These are phyloP conservation scores for Saturnia japonica DNA, from an alignment of 2,888 invertebrate species.

Conservation along the genomic window DNA sequence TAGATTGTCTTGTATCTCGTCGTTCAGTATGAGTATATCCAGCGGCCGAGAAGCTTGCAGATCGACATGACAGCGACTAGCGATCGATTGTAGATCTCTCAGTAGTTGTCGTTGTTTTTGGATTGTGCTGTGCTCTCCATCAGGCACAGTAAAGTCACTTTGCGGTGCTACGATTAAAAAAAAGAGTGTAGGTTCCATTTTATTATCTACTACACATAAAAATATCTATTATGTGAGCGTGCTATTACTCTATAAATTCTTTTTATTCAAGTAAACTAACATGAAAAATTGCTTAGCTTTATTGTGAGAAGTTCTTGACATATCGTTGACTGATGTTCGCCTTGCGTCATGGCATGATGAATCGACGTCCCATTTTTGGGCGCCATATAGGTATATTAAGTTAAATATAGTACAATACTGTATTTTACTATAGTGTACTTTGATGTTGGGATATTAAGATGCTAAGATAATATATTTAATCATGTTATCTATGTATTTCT, in stretches of 20 bases:
- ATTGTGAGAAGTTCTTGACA: slow-evolving; percentile 8
- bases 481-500: background rate
- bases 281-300: background rate
- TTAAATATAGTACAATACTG: background rate
- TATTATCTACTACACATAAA: too few species aligned
- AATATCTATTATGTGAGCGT: too few species aligned
- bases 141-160: too few species aligned
- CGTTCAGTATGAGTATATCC: too few species aligned
- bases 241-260: background rate
- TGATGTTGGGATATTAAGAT: background rate
- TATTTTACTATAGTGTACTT: background rate
- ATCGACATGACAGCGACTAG: too few species aligned
- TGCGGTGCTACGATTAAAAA: too few species aligned
- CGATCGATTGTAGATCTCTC: too few species aligned
- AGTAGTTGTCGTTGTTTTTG: too few species aligned
- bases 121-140: too few species aligned
- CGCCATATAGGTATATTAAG: background rate
- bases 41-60: too few species aligned
- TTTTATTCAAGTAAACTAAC: background rate
- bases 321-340: slow-evolving; percentile 10
- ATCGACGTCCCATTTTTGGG: background rate
- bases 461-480: background rate
- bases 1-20: too few species aligned
- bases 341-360: slow-evolving; percentile 8
- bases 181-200: too few species aligned